A percentile compares a stretch with the other conserved stretches of the same genome.
These are phyloP conservation scores for Clivina fossor DNA, from an alignment of 2,888 invertebrate genomes.

Conservation along the genomic window DNA sequence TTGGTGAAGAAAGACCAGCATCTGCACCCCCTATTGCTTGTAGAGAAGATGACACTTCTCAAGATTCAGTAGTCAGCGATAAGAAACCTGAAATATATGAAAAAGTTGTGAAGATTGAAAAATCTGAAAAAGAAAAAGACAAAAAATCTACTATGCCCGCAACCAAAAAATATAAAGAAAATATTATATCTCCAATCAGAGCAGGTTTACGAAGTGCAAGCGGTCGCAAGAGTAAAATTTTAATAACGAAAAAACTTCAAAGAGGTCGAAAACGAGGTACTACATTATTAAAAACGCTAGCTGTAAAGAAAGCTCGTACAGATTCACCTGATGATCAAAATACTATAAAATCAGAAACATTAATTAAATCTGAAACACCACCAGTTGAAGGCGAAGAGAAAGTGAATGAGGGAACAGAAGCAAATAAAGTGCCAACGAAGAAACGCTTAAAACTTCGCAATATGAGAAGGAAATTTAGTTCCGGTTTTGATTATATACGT, in stretches of 20 bases:
- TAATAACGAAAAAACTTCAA: constrained; percentile 34
- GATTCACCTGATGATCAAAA: constrained; percentile 49
- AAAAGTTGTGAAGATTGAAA: too few relatives aligned
- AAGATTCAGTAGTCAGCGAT: constrained; percentile 43
- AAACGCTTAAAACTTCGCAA: constrained; percentile 66
- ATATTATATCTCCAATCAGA: constrained; percentile 49
- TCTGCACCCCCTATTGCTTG: constrained; percentile 76
- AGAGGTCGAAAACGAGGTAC: constrained; percentile 36
- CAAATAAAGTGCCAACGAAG: constrained; percentile 42
- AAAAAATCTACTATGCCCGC: constrained; percentile 16
- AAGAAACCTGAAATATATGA: too few relatives aligned
- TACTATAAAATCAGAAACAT: constrained; percentile 22
- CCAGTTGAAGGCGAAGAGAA: constrained; percentile 44
- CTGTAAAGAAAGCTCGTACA: constrained; percentile 39
- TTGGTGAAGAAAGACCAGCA: constrained; percentile 78
- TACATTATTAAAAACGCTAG: constrained; percentile 45
- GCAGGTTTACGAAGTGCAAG: constrained; percentile 57
- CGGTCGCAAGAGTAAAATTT: constrained; percentile 55
- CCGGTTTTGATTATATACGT: constrained; percentile 85
- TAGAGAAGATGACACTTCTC: constrained; percentile 52
- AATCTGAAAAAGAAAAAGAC: constrained; percentile 53
- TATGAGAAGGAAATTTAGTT: constrained; percentile 75
- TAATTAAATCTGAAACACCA: constrained; percentile 15
- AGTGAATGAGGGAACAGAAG: constrained; percentile 43
- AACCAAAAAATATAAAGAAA: constrained; percentile 46